Conservation (phyloP, 2,888 invertebrate species). For the Euzophera pinguis region DNA sequence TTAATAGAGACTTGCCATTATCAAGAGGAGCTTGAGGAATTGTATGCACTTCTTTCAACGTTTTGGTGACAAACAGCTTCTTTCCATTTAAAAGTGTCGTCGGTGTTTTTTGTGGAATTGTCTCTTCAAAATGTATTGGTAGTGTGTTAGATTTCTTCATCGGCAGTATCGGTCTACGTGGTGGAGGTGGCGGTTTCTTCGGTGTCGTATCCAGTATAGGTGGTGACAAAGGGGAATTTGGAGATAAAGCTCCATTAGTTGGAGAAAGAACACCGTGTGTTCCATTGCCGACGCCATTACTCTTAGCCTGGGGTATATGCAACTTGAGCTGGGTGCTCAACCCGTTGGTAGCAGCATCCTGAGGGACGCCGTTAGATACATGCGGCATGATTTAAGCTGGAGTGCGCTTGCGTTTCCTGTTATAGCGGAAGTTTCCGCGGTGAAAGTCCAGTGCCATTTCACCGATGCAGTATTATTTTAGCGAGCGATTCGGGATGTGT, state of each 20-base stretch:
- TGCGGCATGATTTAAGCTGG: constrained; percentile 60
- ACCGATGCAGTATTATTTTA: constrained; percentile 64
- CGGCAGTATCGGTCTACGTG: constrained; percentile 58
- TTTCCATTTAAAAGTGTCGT: constrained; percentile 54
- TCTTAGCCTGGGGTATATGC: constrained; percentile 54
- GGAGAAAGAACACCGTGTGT: constrained; percentile 25
- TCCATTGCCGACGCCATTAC: constrained; percentile 23
- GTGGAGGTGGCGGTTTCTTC: constrained; percentile 67
- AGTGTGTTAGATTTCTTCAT: constrained; percentile 70
- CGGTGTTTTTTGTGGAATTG: constrained; percentile 50
- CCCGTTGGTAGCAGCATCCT: constrained; percentile 35
- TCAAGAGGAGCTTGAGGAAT: constrained; percentile 45
- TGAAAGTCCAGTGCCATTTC: constrained; percentile 75
- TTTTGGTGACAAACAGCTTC: constrained; percentile 63
- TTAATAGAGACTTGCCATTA: constrained; percentile 43
- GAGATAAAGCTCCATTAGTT: constrained; percentile 29
- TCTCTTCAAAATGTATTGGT: constrained; percentile 68
- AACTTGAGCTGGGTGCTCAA: constrained; percentile 48
- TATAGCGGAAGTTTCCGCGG: constrained; percentile 62
- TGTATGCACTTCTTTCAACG: constrained; percentile 66
- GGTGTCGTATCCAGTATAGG: constrained; percentile 62
- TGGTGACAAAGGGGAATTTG: constrained; percentile 57
- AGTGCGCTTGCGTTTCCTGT: constrained; percentile 62
- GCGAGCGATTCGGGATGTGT: constrained; percentile 61
- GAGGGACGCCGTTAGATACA: constrained; percentile 35